These are phyloP conservation scores for Thelaira solivaga DNA, from an alignment of 2,888 invertebrate genomes.

Conservation along the genomic window DNA sequence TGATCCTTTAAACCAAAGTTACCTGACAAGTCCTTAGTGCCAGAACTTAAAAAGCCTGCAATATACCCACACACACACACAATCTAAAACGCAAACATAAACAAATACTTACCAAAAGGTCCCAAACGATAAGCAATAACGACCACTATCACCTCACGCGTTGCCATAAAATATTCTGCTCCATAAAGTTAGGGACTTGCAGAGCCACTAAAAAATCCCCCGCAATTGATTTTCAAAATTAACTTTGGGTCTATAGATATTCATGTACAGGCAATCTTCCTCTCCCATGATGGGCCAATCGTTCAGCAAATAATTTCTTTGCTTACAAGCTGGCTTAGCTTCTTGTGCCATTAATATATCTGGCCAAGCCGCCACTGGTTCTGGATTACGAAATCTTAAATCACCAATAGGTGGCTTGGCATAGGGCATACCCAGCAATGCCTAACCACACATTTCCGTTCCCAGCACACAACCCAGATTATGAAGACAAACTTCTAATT, in stretches of 20 bases:
- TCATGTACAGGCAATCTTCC: conserved; percentile 79
- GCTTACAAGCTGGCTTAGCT: conserved; percentile 76
- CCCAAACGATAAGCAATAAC: conserved; percentile 75
- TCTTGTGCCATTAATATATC: conserved; percentile 69
- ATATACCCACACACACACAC: background rate
- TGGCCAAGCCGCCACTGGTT: conserved; percentile 66
- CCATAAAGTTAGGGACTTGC: conserved; percentile 73
- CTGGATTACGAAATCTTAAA: conserved; percentile 72
- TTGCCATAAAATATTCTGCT: conserved; percentile 78
- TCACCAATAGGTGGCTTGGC: conserved; percentile 73
- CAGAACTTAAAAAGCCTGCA: conserved; percentile 76
- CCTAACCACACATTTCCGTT: conserved; percentile 68
- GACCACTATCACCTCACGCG: conserved; percentile 74
- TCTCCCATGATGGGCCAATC: conserved; percentile 71
- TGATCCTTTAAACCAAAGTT: conserved; percentile 78
- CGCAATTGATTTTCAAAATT: conserved; percentile 67
- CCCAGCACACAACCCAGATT: conserved; percentile 70
- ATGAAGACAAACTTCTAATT: conserved; percentile 67
- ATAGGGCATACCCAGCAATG: conserved; percentile 75
- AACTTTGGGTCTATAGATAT: conserved; percentile 77
- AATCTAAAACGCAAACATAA: background rate
- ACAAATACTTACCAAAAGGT: conserved; percentile 66
- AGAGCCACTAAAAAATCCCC: conserved; percentile 77
- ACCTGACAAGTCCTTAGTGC: conserved; percentile 76
- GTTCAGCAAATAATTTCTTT: conserved; percentile 75